phyloP scores from a whole-genome alignment of 2,113 vertebrate species.

The Podiceps cristatus region DNA sequence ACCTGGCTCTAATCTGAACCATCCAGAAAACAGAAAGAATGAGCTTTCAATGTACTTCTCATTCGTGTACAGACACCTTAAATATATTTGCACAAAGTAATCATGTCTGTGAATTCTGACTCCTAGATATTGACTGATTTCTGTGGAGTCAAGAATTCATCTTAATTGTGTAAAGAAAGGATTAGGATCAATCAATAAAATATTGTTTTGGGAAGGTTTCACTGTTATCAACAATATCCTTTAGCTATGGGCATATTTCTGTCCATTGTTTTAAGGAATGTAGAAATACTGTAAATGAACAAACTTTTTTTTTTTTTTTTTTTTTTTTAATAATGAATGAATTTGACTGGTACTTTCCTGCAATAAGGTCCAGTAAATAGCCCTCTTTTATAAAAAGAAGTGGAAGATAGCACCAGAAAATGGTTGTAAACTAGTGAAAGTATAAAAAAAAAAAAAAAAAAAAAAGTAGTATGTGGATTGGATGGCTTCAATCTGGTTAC shows the following conservation, averaged over 20 bases:
- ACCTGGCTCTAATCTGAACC: fast-evolving
- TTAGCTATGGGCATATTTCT: not conserved
- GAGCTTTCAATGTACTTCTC: not conserved
- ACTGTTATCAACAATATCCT: not conserved
- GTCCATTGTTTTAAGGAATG: not conserved
- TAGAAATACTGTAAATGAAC: not conserved
- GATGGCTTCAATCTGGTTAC: not conserved
- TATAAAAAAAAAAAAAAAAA: not conserved
- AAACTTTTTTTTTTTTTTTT: not conserved
- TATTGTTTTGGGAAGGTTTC: not conserved
- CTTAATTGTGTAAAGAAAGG: not conserved
- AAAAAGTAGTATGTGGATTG: not conserved
- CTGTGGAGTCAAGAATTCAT: not conserved
- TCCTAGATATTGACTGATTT: not conserved
- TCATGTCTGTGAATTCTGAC: not conserved
- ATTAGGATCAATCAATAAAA: not conserved
- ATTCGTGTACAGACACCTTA: not conserved
- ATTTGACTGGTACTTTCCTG: not conserved
- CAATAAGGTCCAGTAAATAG: not conserved
- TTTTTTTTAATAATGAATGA: not conserved
- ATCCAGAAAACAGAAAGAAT: not conserved
- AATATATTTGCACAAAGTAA: not conserved
- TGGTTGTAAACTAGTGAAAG: not conserved
- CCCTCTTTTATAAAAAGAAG: not conserved
- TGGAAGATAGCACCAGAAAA: not conserved